Evolutionary conservation across 2,888 invertebrate genomes (phyloP), one percentile per base, ranked within the genome.

Genomic region (Ennomos erosarius): DNA sequence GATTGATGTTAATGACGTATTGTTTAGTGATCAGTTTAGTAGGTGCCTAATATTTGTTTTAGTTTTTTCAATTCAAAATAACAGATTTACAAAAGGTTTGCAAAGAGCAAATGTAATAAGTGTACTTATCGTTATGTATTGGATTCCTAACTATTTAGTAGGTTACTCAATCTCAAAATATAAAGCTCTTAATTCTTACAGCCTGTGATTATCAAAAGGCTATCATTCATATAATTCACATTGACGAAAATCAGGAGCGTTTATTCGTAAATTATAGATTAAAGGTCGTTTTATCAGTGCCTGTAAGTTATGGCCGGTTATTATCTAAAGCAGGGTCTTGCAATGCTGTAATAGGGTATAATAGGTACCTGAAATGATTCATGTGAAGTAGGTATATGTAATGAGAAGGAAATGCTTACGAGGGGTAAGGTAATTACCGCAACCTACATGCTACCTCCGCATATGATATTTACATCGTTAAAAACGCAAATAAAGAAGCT

Each of bases 321-420:
- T 70, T 67, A 73, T 71, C 66, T 60, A 58, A 55, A 45, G 59
- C 55, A 56, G 58, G 65, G 65, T 55, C 67, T 42, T 55, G 67
- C 53, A 48, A 16, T 52, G 45, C 38, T 53, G 43, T 44, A 53
- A 58, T 33, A 46, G 44, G 13, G 48, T 70, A 60, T 72, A 72
- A 69, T 69, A 72, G 73, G 70, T 68, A 70, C 68, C 70, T 59
- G 55, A 70, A 75, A 82, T 81, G 76, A 82, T 79, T 79, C 75
- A 82, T 76, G 73, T 65, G 44, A 40, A 38, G 36, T 49, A 35
- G 34, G 36, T 49, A 35, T 44, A 34, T 48, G 34, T 44, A 48
- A 45, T 44, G 38, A 48, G 39, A 34, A 38, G 16, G n/a, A 26
- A 53, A 40, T 40, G 43, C 37, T 57, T 35, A 36, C 35, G 40